These are phyloP conservation scores for Microcebus griseorufus DNA, from an alignment of 2,113 vertebrate species.

Conservation along the genomic window DNA sequence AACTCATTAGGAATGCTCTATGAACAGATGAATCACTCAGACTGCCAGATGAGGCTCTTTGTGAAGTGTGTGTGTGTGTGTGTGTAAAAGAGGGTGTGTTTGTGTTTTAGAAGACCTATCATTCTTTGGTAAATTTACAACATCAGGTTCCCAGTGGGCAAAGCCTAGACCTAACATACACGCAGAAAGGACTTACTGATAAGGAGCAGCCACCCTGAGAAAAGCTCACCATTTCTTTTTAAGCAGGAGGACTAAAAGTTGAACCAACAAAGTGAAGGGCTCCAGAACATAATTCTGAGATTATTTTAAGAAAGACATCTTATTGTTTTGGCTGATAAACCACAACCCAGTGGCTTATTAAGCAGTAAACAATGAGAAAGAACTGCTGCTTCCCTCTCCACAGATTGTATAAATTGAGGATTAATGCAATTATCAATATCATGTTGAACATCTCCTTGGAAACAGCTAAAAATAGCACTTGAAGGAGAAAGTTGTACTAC, in stretches of 20 bases:
- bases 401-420: constrained; percentile 81
- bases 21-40: background rate
- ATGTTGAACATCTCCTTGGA: constrained; percentile 83
- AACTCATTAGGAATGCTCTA: background rate
- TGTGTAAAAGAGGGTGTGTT: background rate
- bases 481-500: constrained; percentile 72
- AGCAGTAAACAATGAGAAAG: constrained; percentile 76
- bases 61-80: background rate
- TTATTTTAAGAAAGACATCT: constrained; percentile 13
- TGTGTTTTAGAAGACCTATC: background rate
- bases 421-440: constrained; percentile 86
- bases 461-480: constrained; percentile 85
- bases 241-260: background rate
- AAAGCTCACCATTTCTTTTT: background rate
- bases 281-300: constrained; percentile 32
- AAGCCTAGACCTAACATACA: background rate
- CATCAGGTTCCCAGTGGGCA: background rate
- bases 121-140: constrained; percentile 10
- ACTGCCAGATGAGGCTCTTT: background rate
- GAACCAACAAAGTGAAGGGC: background rate
- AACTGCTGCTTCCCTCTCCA: constrained; percentile 70
- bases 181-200: background rate
- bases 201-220: background rate
- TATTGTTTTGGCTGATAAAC: constrained; percentile 37
- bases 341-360: constrained; percentile 62